phyloP scores from a whole-genome alignment of 2,888 invertebrate genomes.

The Polydrusus tereticollis region DNA sequence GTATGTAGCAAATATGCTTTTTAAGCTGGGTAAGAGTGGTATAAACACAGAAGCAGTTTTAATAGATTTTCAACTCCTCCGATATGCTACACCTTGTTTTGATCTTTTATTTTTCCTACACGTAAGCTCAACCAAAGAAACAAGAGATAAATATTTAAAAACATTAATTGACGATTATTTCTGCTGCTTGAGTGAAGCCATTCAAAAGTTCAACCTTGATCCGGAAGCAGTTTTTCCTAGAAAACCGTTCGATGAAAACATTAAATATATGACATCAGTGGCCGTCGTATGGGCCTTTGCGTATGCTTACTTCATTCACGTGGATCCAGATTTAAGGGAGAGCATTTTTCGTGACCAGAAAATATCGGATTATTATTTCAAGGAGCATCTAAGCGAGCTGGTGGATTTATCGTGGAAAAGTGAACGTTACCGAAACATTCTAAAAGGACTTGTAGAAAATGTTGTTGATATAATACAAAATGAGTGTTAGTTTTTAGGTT shows the following conservation, averaged over 20 bases:
- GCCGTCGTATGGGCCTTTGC: background rate
- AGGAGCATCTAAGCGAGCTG: background rate
- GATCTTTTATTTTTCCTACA: conserved; percentile 69
- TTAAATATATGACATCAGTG: background rate
- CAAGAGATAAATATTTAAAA: conserved; percentile 49
- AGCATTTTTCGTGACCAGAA: conserved; percentile 4
- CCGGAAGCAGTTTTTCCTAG: conserved; percentile 19
- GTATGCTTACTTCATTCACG: background rate
- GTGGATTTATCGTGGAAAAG: conserved; percentile 29
- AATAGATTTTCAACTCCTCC: conserved; percentile 60
- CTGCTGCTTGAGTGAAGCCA: conserved; percentile 39
- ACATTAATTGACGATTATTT: conserved; percentile 54
- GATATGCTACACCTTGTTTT: conserved; percentile 74
- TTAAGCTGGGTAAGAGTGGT: conserved; percentile 48
- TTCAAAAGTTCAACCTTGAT: conserved; percentile 8
- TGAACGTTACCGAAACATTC: conserved; percentile 23
- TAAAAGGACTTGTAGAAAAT: conserved; percentile 25
- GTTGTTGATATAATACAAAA: conserved; percentile 17
- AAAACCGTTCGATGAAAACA: conserved; percentile 5
- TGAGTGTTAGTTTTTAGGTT: background rate
- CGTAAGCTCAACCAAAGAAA: conserved; percentile 48
- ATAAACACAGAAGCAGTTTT: conserved; percentile 56
- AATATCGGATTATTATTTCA: conserved; percentile 11
- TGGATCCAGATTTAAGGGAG: conserved; percentile 10
- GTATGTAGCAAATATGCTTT: conserved; percentile 59